Percentiles rank a stretch among this genome's conserved stretches.
Conservation (phyloP, 2,113 vertebrate species). For the Dermatemys mawii region DNA sequence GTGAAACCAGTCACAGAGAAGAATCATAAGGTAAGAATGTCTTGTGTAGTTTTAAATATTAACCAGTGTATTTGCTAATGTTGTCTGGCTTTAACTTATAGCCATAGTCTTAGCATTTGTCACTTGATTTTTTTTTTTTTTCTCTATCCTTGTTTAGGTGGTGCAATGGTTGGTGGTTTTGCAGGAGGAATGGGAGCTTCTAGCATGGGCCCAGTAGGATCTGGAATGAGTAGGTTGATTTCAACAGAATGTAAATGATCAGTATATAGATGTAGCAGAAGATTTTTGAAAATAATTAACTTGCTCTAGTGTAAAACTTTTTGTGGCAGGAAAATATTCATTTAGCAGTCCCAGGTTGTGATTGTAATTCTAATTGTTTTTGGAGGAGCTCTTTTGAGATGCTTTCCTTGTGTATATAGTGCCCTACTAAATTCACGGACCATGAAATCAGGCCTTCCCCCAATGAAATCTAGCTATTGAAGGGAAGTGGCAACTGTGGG, state of each 20-base stretch:
- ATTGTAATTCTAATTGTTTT: background rate
- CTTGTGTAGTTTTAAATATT: background rate
- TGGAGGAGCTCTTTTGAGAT: background rate
- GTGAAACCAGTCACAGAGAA: background rate
- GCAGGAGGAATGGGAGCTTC: conserved; percentile 92
- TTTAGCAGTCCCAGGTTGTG: background rate
- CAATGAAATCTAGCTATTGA: too few relatives aligned
- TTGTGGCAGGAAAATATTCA: background rate
- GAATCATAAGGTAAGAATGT: background rate
- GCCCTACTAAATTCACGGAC: too few relatives aligned
- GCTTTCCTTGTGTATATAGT: background rate
- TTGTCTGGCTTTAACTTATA: background rate
- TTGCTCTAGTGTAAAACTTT: background rate
- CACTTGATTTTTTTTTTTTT: conserved; percentile 12
- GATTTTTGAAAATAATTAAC: conserved; percentile 21
- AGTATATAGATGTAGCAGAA: conserved; percentile 23
- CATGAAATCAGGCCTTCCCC: too few relatives aligned
- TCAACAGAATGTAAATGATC: conserved; percentile 72
- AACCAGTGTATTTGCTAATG: background rate
- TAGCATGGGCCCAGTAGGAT: conserved; percentile 91
- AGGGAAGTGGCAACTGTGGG: too few relatives aligned
- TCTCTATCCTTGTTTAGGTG: conserved; percentile 82
- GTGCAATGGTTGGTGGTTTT: conserved; percentile 90
- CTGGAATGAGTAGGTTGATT: conserved; percentile 91
- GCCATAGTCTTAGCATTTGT: conserved; percentile 68